phyloP scores from a whole-genome alignment of 2,797 vertebrate species.

The Antrozous pallidus region DNA sequence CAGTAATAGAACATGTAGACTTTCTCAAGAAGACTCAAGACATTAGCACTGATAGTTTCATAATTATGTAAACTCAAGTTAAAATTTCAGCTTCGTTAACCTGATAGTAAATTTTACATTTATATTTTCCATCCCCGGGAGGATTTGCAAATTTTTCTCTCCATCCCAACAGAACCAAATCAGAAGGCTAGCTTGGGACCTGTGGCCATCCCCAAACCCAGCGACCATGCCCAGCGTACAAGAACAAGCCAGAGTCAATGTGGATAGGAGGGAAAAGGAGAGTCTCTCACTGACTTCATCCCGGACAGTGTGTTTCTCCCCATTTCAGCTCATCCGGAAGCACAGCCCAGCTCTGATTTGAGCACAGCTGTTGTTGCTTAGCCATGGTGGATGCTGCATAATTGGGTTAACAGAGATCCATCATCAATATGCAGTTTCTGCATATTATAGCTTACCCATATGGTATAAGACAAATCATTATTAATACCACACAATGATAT shows the following conservation, averaged over 20 bases:
- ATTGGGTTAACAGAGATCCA: neutral
- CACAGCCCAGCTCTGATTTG: neutral
- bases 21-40: too few species aligned
- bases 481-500: neutral
- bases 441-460: neutral
- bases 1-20: too few species aligned
- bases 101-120: neutral
- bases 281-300: neutral
- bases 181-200: neutral
- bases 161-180: neutral
- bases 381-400: neutral
- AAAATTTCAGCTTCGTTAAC: neutral
- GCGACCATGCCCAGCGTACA: fast-evolving
- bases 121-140: neutral
- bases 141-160: neutral
- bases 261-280: neutral
- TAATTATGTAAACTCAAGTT: too few species aligned
- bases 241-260: neutral
- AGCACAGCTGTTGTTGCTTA: neutral
- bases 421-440: neutral
- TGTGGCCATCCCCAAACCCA: neutral
- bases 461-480: neutral
- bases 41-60: too few species aligned
- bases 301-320: neutral
- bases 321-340: neutral